Base-by-base conservation (phyloP, 2,113 vertebrate species). In the Paratilapia polleni region DNA sequence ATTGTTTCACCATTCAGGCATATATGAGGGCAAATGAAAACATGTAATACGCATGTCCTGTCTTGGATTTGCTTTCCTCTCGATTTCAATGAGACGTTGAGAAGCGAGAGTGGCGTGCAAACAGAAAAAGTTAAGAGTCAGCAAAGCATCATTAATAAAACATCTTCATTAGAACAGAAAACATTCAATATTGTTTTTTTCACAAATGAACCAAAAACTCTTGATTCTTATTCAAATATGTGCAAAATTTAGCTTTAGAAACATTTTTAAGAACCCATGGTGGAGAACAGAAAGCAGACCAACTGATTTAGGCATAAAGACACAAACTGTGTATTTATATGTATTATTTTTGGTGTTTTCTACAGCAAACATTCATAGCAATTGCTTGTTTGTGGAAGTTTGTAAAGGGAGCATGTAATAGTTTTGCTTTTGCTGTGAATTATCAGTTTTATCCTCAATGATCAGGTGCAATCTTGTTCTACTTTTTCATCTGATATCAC, bases 1-100 rank as follows among this genome's bases (percentile, higher is more conserved):
- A 95, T 95, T 95, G 94, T 95, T 94, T 93, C 89, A 91, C 87
- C 73, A 77, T 91, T 94, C 83, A 90, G 89, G 93, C 89, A 91
- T 89, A 92, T 80, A 88, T 80, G 76, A 87, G 88, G 83, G 92
- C 85, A 91, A 94, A 94, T 90, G 92, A 94, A 94, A 94, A 94
- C 91, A 92, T 93, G 92, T 88, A 90, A 93, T 88, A 93, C 85
- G 90, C 91, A 91, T 92, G 94, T 93, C 90, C 91, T 92, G 90
- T 83, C 88, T 89, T 87, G 89, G 84, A 88, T 94, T 93, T 82
- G 91, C 91, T 89, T 88, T 87, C 90, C 81, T 88, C 64, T 83
- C 3, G 41, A 88, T 80, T 92, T 90, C 92, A 93, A 83, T 89
- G 91, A 90, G 90, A 92, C 62, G 81, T 80, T 82, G 86, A 89